Conservation (phyloP, 2,888 invertebrate species). For the Nectonema munidae region DNA sequence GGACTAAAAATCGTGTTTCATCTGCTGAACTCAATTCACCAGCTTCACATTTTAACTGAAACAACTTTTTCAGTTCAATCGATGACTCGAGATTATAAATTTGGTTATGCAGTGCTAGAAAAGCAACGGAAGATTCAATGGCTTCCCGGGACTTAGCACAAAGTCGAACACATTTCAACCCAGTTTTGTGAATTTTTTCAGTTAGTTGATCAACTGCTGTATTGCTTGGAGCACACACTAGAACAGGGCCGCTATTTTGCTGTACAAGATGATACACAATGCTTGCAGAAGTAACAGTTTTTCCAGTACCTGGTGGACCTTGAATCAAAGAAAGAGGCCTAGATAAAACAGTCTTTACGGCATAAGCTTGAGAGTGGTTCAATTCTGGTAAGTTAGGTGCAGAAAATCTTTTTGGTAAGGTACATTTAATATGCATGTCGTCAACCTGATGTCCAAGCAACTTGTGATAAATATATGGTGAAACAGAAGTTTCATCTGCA, state of each 20-base stretch:
- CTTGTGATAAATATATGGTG: constrained; percentile 82
- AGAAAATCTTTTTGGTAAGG: constrained; percentile 66
- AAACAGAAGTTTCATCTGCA: constrained; percentile 74
- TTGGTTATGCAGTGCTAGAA: constrained; percentile 78
- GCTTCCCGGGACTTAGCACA: constrained; percentile 93
- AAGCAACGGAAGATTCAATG: constrained; percentile 81
- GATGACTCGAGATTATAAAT: constrained; percentile 59
- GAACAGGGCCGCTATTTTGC: constrained; percentile 49
- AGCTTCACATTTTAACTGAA: constrained; percentile 81
- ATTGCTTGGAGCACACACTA: constrained; percentile 94
- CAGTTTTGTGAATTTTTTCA: constrained; percentile 85
- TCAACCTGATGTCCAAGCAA: constrained; percentile 38
- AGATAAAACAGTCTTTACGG: constrained; percentile 84
- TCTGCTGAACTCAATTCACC: constrained; percentile 80
- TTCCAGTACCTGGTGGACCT: constrained; percentile 75
- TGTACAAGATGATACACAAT: constrained; percentile 88
- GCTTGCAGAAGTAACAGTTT: constrained; percentile 93
- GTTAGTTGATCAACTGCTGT: constrained; percentile 96
- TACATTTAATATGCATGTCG: constrained; percentile 26
- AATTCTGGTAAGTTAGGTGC: constrained; percentile 86
- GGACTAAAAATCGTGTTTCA: constrained; percentile 56
- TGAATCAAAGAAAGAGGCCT: constrained; percentile 79
- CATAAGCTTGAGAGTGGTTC: constrained; percentile 86
- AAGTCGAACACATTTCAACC: constrained; percentile 57
- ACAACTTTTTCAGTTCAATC: constrained; percentile 33